Base-by-base conservation (phyloP, 2,113 vertebrate genomes). In the Hypocryptadius cinnamomeus region DNA sequence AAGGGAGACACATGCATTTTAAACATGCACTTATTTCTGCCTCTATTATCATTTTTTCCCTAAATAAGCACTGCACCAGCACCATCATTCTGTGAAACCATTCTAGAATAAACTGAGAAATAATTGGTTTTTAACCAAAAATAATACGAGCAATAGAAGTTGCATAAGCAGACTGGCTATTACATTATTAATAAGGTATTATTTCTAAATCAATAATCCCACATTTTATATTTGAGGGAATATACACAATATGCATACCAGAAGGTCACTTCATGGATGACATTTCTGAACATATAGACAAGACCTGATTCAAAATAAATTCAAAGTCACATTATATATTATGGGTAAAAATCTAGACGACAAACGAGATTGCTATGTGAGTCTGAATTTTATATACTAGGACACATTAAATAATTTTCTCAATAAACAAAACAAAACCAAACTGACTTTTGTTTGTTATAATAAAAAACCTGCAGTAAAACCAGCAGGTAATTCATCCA, bases 341-440 rank as follows among this genome's bases (percentile, higher is more conserved):
- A 42, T 37, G 45, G 17, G 42, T 65, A 73, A 74, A 91, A 77
- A 33, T 44, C 59, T 31, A 15, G 25, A 70, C n/a, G 18, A 73
- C 22, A 66, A 91, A n/a, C 0, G 6, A 79, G 31, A 66, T 51
- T 85, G 70, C 25, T 48, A 22, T 0, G 0, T 0, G 4, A 66
- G 19, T 64, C 45, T 54, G 15, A 88, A 70, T 93, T 92, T 73
- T 73, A 77, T 8, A 47, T 3, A 85, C 16, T 24, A 71, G 48
- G 17, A 76, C 8, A 76, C 1, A 4, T 21, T 57, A 86, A 66
- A 48, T 30, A 40, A 5, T 56, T 47, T 44, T 47, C 72, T 57
- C 21, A 54, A 47, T 50, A 35, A 65, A 70, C 28, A 45, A 87
- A 91, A 68, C 3, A 23, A 87, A 51, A 54, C 6, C 37, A 53